Conservation (phyloP, 2,797 vertebrate species). For the Gadopsis bispinosus region DNA sequence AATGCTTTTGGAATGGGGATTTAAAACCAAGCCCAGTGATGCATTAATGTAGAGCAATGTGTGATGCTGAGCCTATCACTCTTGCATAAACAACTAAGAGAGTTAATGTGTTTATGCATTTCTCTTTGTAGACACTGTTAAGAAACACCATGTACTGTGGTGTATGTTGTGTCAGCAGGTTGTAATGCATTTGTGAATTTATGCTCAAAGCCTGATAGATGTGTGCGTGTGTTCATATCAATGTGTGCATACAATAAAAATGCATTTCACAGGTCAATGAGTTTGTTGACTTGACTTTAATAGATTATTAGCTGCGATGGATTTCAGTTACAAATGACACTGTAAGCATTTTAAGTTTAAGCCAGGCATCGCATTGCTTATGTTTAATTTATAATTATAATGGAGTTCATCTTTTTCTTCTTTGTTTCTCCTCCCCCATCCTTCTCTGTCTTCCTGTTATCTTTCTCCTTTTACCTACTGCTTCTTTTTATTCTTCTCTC, state of each 20-base stretch:
- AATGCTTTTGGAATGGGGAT: constrained; percentile 53
- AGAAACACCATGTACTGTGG: constrained; percentile 33
- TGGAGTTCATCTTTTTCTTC: constrained; percentile 1
- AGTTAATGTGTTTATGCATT: constrained; percentile 51
- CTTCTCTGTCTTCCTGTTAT: constrained; percentile 4
- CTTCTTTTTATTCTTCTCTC: background rate
- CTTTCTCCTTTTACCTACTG: background rate
- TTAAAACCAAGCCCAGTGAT: constrained; percentile 25
- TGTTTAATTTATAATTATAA: constrained; percentile 15
- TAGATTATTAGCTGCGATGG: constrained; percentile 21
- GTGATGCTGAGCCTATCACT: constrained; percentile 51
- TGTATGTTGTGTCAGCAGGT: constrained; percentile 42
- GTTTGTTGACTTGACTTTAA: constrained; percentile 25
- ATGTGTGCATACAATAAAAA: constrained; percentile 24
- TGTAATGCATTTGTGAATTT: constrained; percentile 52
- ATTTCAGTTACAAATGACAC: constrained; percentile 24
- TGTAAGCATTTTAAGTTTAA: background rate
- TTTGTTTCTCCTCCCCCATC: background rate
- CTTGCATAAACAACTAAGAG: constrained; percentile 30
- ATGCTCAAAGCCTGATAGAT: constrained; percentile 48
- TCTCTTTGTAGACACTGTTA: constrained; percentile 33
- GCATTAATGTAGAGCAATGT: constrained; percentile 46
- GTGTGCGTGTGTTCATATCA: constrained; percentile 38
- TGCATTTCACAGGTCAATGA: constrained; percentile 55
- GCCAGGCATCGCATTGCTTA: background rate